Conservation (phyloP, 2,797 vertebrate genomes). For the Craterocephalus amniculus region DNA sequence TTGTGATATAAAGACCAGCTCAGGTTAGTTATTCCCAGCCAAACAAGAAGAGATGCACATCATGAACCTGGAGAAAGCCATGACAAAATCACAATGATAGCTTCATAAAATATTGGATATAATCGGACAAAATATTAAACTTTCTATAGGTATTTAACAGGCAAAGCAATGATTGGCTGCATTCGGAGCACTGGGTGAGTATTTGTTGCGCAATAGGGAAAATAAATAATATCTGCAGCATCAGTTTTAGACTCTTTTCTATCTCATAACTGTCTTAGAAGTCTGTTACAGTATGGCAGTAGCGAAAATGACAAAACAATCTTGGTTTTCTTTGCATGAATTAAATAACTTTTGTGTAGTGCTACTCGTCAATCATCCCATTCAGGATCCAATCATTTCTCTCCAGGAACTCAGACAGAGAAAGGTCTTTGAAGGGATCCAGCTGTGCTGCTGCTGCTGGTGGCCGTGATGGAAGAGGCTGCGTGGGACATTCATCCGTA, state of each 20-base stretch:
- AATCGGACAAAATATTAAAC: too few species aligned
- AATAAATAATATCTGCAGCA: too few species aligned
- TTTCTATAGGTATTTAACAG: too few species aligned
- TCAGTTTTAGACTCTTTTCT: neutral
- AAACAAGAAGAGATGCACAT: too few species aligned
- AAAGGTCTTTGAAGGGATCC: conserved; percentile 26
- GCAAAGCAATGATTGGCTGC: too few species aligned
- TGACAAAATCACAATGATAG: too few species aligned
- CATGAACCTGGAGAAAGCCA: too few species aligned
- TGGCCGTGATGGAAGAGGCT: neutral
- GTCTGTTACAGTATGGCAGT: too few species aligned
- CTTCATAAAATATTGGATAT: too few species aligned
- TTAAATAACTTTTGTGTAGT: conserved; percentile 11
- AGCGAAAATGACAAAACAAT: too few species aligned
- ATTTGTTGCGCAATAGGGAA: too few species aligned
- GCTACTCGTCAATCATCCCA: conserved; percentile 18
- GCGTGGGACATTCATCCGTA: neutral
- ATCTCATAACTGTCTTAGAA: neutral
- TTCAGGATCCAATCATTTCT: conserved; percentile 64
- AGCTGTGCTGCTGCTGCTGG: rapidly evolving
- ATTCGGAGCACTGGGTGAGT: too few species aligned
- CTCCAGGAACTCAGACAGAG: conserved; percentile 59
- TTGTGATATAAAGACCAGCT: neutral
- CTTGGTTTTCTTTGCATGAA: neutral
- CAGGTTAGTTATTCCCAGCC: neutral